phyloP scores from a whole-genome alignment of 2,113 vertebrate species.

The Anas platyrhynchos region DNA sequence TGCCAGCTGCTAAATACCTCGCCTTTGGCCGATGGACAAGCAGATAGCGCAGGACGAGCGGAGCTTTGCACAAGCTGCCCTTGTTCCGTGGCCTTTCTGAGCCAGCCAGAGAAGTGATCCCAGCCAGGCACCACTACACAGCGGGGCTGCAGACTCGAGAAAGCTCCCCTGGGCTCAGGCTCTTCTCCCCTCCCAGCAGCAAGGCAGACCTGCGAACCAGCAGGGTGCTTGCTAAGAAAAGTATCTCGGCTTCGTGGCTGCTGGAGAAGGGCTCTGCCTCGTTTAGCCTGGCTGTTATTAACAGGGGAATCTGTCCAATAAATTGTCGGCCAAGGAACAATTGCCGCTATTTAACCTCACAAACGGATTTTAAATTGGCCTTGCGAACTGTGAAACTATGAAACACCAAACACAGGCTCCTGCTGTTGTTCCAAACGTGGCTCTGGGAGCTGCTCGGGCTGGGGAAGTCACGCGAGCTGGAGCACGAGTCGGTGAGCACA shows the following conservation, averaged over 20 bases:
- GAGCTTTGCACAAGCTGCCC: constrained; percentile 13
- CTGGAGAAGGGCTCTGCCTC: constrained; percentile 2
- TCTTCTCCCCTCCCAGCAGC: neutral
- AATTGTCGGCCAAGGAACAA: constrained; percentile 30
- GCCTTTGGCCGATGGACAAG: constrained; percentile 41
- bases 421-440: neutral
- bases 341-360: constrained; percentile 22
- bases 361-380: neutral
- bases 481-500: accelerated
- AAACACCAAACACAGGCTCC: neutral
- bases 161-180: neutral
- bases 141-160: neutral
- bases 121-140: neutral
- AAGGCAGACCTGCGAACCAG: neutral
- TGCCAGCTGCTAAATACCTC: constrained; percentile 59
- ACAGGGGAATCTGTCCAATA: neutral
- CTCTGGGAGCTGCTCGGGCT: neutral
- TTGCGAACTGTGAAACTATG: neutral
- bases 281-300: constrained; percentile 27
- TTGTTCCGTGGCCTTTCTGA: constrained; percentile 22
- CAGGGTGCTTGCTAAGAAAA: constrained; percentile 13
- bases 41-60: neutral
- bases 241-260: neutral
- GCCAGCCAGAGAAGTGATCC: constrained; percentile 12
- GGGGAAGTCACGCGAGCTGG: neutral